These are phyloP conservation scores for Pseudomyrmex cubaensis DNA, from an alignment of 1,140 invertebrate genomes.

Conservation along the genomic window DNA sequence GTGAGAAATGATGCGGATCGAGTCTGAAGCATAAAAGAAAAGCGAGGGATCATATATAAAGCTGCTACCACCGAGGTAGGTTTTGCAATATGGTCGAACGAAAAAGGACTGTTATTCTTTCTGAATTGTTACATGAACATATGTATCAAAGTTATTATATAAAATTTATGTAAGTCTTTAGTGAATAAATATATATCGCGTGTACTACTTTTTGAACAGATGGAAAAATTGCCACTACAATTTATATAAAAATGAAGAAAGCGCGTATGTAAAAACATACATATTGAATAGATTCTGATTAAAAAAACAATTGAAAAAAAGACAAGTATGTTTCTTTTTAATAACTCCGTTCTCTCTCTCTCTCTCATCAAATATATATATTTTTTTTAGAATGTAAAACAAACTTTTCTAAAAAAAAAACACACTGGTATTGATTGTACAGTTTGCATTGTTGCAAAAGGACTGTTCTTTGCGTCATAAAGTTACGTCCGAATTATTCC, in stretches of 20 bases:
- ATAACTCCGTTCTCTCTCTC: too few relatives aligned
- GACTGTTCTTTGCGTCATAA: constrained; percentile 49
- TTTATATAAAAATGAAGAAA: neutral
- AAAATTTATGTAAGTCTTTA: neutral
- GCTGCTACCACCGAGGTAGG: constrained; percentile 40
- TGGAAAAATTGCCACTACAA: neutral
- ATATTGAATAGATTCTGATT: neutral
- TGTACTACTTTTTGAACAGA: neutral
- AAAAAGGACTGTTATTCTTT: constrained; percentile 61
- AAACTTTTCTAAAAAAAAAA: constrained; percentile 13
- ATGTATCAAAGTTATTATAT: neutral
- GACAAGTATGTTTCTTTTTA: constrained; percentile 12
- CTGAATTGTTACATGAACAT: constrained; percentile 21
- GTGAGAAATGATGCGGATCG: constrained; percentile 67
- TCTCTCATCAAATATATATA: neutral
- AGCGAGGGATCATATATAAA: constrained; percentile 69
- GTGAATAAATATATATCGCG: neutral
- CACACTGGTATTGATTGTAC: neutral
- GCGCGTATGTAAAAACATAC: too few relatives aligned
- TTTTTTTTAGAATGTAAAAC: neutral
- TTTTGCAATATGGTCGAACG: constrained; percentile 15
- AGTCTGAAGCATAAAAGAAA: constrained; percentile 66
- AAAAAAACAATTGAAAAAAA: neutral
- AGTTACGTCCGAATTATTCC: constrained; percentile 57
- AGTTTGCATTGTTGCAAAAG: constrained; percentile 32